Evolutionary conservation across 2,113 vertebrate genomes (phyloP).

Genomic region (Chauna torquata): DNA sequence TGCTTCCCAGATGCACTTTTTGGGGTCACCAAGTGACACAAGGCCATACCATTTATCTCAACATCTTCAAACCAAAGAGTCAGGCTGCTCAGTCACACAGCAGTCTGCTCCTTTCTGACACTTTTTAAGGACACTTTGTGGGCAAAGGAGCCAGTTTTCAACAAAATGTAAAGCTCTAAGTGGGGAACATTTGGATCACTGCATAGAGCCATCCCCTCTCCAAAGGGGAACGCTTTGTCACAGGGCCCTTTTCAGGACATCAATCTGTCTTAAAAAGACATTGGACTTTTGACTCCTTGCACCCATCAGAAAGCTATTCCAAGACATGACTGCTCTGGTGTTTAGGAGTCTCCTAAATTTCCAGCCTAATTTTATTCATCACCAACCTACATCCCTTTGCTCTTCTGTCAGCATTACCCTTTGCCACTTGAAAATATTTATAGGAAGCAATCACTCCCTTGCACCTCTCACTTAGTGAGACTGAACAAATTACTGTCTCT

Average conservation of each 20-base stretch:
- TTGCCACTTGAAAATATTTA: slow-evolving; percentile 16
- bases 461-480: not conserved
- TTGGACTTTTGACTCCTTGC: not conserved
- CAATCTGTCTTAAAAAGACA: not conserved
- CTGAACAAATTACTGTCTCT: not conserved
- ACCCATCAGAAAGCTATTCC: not conserved
- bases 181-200: not conserved
- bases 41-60: not conserved
- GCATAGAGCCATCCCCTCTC: not conserved
- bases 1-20: not conserved
- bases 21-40: not conserved
- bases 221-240: not conserved
- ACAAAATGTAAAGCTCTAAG: not conserved
- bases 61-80: not conserved
- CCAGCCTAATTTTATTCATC: not conserved
- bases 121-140: not conserved
- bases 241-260: not conserved
- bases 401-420: not conserved
- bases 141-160: not conserved
- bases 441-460: not conserved
- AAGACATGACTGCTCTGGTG: not conserved
- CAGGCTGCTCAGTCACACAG: not conserved
- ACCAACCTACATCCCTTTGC: not conserved
- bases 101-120: not conserved
- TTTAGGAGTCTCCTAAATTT: not conserved